These are phyloP conservation scores for Trichonephila inaurata DNA, from an alignment of 1,140 invertebrate species.

Conservation along the genomic window DNA sequence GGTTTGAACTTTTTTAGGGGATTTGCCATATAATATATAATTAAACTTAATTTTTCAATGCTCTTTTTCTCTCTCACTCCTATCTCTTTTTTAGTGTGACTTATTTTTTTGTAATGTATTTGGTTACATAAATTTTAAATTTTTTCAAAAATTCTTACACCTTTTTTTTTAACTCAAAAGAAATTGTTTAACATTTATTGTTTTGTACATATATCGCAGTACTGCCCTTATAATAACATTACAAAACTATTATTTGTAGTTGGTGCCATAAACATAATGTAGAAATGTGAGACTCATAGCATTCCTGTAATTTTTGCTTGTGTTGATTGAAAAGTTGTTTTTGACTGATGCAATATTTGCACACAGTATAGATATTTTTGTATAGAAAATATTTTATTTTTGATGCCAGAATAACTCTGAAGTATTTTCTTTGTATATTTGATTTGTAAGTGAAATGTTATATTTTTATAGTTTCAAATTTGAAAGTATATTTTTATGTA, in stretches of 20 bases:
- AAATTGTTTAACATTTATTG: not conserved
- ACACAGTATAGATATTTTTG: not conserved
- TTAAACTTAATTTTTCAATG: not conserved
- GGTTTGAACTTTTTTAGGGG: not conserved
- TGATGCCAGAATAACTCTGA: not conserved
- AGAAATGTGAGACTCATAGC: not conserved
- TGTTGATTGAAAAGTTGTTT: not conserved
- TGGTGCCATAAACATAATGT: not conserved
- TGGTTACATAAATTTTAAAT: too few species aligned
- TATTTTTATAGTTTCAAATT: not conserved
- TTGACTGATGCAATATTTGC: not conserved
- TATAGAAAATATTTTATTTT: constrained; percentile 9
- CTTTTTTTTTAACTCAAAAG: too few species aligned
- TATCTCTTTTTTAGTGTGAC: too few species aligned
- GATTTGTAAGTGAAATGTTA: not conserved
- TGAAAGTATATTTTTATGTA: not conserved
- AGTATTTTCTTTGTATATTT: not conserved
- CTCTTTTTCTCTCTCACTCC: not conserved
- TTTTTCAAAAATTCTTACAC: too few species aligned
- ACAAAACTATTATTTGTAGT: not conserved
- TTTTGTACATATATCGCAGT: not conserved
- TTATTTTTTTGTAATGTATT: too few species aligned
- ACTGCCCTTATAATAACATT: not conserved
- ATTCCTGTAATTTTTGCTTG: not conserved
- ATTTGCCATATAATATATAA: not conserved